Percentiles rank a stretch among this genome's conserved stretches.
Evolutionary conservation across 1,140 invertebrate genomes (phyloP).

Genomic region (Yoshiicerus persimilis): DNA sequence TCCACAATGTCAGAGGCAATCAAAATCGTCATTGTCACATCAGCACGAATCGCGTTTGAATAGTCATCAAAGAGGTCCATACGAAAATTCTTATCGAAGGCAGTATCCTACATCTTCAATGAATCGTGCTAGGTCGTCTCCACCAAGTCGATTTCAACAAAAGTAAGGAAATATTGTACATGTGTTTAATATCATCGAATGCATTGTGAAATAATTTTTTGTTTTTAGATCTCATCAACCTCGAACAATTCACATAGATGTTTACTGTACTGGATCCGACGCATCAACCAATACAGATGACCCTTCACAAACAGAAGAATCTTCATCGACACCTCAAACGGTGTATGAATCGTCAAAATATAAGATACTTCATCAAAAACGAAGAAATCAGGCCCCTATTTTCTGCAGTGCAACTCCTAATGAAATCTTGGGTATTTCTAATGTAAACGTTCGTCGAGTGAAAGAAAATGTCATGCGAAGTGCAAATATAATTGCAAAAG

Average conservation of each 20-base stretch:
- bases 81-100: neutral
- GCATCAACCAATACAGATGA: conserved; percentile 53
- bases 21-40: neutral
- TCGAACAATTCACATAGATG: conserved; percentile 73
- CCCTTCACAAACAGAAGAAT: conserved; percentile 41
- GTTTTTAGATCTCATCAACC: conserved; percentile 54
- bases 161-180: conserved; percentile 40
- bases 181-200: no score
- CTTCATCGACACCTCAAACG: conserved; percentile 61
- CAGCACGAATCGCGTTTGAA: neutral
- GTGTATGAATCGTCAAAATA: conserved; percentile 66
- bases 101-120: neutral
- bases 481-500: neutral
- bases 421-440: neutral
- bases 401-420: conserved; percentile 8
- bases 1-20: neutral
- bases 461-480: neutral
- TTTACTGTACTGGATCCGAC: conserved; percentile 73
- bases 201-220: neutral
- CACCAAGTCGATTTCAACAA: conserved; percentile 36
- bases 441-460: neutral
- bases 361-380: conserved; percentile 61
- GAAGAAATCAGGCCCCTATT: conserved; percentile 28
- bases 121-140: conserved; percentile 22
- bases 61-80: neutral